A percentile compares a stretch with the other conserved stretches of the same genome.
phyloP scores from a whole-genome alignment of 2,888 invertebrate species.

The Pinctada fucata region DNA sequence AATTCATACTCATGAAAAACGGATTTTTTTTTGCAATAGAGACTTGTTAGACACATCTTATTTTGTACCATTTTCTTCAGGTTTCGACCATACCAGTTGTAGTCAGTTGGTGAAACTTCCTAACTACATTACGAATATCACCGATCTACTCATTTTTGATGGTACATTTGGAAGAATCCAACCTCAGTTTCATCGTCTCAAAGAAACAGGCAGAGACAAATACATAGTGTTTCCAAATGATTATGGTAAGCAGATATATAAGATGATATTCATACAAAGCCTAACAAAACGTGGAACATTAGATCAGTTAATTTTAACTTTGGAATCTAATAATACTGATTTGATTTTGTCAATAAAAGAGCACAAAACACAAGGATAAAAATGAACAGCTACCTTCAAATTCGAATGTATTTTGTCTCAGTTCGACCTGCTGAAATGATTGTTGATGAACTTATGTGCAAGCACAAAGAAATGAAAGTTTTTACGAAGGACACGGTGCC shows the following conservation, averaged over 20 bases:
- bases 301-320: too few relatives aligned
- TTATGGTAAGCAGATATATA: neutral
- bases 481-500: conserved; percentile 72
- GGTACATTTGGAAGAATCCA: conserved; percentile 39
- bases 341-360: too few relatives aligned
- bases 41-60: too few relatives aligned
- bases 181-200: conserved; percentile 6
- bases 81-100: conserved; percentile 43
- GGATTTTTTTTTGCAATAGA: too few relatives aligned
- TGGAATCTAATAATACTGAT: too few relatives aligned
- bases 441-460: conserved; percentile 58
- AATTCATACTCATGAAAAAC: too few relatives aligned
- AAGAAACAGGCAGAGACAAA: neutral
- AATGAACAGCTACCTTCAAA: too few relatives aligned
- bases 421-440: conserved; percentile 40
- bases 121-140: conserved; percentile 19
- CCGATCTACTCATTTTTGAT: conserved; percentile 26
- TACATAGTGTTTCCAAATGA: neutral
- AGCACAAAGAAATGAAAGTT: conserved; percentile 63
- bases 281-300: too few relatives aligned
- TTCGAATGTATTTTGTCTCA: neutral
- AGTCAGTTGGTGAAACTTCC: conserved; percentile 44
- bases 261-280: too few relatives aligned
- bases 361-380: too few relatives aligned
- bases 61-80: conserved; percentile 9